A percentile compares a stretch with the other conserved stretches of the same genome.
Evolutionary conservation across 53 echinoderm and acorn worm genomes (phyloP).

Genomic region (Astropecten irregularis): DNA sequence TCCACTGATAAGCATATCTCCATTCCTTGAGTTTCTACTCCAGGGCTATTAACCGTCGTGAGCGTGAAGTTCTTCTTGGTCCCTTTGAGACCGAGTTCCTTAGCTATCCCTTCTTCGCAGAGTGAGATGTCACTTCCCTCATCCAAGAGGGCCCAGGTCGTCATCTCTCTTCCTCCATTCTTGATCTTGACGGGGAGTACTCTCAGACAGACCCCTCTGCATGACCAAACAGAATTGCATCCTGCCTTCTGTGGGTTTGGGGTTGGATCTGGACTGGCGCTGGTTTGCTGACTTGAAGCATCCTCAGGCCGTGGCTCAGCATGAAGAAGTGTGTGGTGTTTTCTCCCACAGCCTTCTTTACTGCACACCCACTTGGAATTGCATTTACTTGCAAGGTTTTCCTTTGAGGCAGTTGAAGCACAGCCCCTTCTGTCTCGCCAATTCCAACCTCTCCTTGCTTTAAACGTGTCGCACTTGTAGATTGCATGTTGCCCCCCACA

Average conservation of each 20-base stretch:
- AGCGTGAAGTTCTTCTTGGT: conserved; percentile 20
- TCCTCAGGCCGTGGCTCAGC: neutral
- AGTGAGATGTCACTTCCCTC: conserved; percentile 71
- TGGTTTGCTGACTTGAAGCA: conserved; percentile 36
- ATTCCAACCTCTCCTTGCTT: conserved; percentile 45
- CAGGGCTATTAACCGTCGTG: conserved; percentile 9
- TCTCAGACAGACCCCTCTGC: conserved; percentile 51
- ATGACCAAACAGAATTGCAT: neutral
- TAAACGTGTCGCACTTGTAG: conserved; percentile 54
- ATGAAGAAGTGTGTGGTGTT: conserved; percentile 70
- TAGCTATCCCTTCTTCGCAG: conserved; percentile 28
- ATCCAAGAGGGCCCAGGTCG: conserved; percentile 69
- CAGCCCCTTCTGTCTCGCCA: conserved; percentile 39
- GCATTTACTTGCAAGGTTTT: conserved; percentile 59
- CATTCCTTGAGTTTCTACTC: neutral
- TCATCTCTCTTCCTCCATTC: conserved; percentile 14
- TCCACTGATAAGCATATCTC: neutral
- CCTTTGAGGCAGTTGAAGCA: conserved; percentile 70
- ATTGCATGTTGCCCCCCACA: conserved; percentile 45
- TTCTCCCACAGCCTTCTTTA: conserved; percentile 59
- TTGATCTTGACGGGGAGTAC: conserved; percentile 61
- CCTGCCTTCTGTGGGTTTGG: neutral
- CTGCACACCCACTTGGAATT: conserved; percentile 24
- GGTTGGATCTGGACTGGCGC: conserved; percentile 42
- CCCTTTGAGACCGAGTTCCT: conserved; percentile 32